Percentiles rank a stretch among this genome's conserved stretches.
Evolutionary conservation across 2,797 vertebrate species (phyloP).

Genomic region (Aselliscus stoliczkanus): DNA sequence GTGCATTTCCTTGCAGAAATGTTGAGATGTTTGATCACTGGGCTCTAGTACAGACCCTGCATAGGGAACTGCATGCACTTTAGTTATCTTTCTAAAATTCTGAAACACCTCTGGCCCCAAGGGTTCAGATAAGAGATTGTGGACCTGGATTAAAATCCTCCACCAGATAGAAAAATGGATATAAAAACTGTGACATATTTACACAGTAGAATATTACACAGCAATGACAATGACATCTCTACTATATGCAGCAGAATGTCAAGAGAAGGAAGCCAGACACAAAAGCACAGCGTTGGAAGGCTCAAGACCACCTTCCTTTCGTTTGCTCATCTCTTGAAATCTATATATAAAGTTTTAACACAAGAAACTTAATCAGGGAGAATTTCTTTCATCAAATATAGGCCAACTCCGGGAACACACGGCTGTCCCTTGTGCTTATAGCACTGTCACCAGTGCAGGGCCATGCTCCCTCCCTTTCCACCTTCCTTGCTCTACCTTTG

Average conservation of each 20-base stretch:
- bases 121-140: background rate
- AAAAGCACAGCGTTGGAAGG: background rate
- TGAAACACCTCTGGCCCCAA: background rate
- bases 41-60: too few relatives aligned
- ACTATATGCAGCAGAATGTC: too few relatives aligned
- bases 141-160: background rate
- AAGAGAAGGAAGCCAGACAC: background rate
- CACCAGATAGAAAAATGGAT: background rate
- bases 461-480: background rate
- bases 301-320: background rate
- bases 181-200: background rate
- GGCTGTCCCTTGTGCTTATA: fast-evolving
- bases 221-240: background rate
- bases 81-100: background rate
- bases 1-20: background rate
- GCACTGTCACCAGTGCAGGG: fast-evolving
- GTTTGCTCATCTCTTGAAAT: background rate
- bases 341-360: background rate
- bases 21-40: background rate
- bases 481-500: constrained; percentile 19
- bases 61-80: background rate
- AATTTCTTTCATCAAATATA: background rate
- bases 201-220: background rate
- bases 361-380: background rate
- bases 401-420: background rate